A percentile compares a stretch with the other conserved stretches of the same genome.
Conservation (phyloP, 2,113 vertebrate genomes). For the Shinisaurus crocodilurus region DNA sequence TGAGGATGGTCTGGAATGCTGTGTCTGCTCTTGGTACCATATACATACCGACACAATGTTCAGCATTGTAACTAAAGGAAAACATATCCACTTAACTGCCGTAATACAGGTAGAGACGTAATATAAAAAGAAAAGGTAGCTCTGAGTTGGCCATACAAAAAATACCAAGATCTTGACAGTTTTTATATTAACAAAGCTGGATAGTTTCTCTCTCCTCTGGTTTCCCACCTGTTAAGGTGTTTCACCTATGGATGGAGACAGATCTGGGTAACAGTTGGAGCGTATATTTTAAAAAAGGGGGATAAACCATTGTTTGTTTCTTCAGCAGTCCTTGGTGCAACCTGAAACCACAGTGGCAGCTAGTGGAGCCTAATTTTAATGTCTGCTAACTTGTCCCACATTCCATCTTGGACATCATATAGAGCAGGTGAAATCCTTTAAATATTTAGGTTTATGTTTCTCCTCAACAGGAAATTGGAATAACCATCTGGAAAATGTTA, state of each 20-base stretch:
- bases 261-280: background rate
- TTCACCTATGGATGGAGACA: background rate
- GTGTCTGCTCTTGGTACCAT: background rate
- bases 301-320: background rate
- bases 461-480: no score
- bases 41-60: background rate
- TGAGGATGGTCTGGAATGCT: background rate
- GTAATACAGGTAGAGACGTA: background rate
- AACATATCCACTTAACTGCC: background rate
- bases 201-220: background rate
- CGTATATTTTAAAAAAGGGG: background rate
- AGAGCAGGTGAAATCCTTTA: no score
- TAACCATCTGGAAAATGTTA: no score
- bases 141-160: no score
- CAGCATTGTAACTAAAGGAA: background rate
- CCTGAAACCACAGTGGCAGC: background rate
- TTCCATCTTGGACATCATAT: no score
- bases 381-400: no score
- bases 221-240: background rate
- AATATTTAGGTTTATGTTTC: no score
- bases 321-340: background rate
- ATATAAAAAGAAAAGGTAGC: no score
- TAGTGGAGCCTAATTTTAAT: no score
- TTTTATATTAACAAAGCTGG: background rate
- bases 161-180: background rate